A percentile compares a stretch with the other conserved stretches of the same genome.
phyloP scores from a whole-genome alignment of 2,888 invertebrate genomes.

The Cylloceria caligata region DNA sequence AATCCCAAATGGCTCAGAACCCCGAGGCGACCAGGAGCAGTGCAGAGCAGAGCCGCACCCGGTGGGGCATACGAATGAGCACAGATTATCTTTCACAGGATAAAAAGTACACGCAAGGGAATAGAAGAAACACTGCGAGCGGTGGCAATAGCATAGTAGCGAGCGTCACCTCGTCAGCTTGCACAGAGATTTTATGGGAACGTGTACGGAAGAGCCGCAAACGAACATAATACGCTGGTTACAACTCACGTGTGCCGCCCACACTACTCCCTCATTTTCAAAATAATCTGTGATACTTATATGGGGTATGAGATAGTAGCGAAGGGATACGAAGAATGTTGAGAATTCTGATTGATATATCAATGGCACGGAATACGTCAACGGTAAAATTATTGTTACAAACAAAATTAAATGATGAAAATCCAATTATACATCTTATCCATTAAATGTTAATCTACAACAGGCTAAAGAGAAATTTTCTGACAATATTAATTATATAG shows the following conservation, averaged over 20 bases:
- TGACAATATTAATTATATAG: neutral
- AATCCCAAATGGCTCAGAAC: constrained; percentile 62
- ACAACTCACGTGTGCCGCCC: constrained; percentile 15
- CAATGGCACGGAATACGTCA: constrained; percentile 22
- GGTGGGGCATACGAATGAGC: constrained; percentile 65
- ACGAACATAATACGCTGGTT: constrained; percentile 13
- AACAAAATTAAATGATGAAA: constrained; percentile 8
- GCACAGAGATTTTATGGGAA: constrained; percentile 22
- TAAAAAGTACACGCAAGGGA: constrained; percentile 55
- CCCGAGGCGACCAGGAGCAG: constrained; percentile 52
- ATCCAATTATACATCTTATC: neutral
- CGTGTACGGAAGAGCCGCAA: constrained; percentile 16
- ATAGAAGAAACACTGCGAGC: constrained; percentile 27
- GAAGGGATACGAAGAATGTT: neutral
- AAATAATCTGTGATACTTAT: constrained; percentile 37
- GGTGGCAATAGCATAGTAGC: neutral
- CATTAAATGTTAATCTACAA: neutral
- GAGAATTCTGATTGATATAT: neutral
- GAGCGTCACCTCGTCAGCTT: constrained; percentile 53
- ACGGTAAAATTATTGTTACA: constrained; percentile 23
- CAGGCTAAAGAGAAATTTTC: neutral
- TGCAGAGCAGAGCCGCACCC: constrained; percentile 41
- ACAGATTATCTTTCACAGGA: constrained; percentile 64
- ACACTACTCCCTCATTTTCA: constrained; percentile 29
- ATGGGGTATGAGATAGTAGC: neutral